A percentile compares a stretch with the other conserved stretches of the same genome.
Evolutionary conservation across 2,113 vertebrate genomes (phyloP).

Genomic region (Tragelaphus strepsiceros): DNA sequence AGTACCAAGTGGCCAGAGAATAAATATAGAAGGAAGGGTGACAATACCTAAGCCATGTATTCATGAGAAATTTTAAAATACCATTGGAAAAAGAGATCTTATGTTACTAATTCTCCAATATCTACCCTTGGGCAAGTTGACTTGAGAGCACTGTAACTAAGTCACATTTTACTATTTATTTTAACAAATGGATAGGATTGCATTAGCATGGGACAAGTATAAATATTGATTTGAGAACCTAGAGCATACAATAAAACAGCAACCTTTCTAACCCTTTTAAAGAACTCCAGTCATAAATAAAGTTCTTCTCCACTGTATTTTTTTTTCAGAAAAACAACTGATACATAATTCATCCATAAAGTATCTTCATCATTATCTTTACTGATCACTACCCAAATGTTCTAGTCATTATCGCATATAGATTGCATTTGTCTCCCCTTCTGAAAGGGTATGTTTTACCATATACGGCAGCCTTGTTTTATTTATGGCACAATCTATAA

Average conservation of each 20-base stretch:
- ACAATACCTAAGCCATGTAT: constrained; percentile 33
- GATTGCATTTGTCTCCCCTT: constrained; percentile 59
- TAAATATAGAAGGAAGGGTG: constrained; percentile 51
- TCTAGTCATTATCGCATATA: constrained; percentile 30
- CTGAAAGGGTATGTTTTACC: constrained; percentile 49
- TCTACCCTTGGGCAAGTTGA: constrained; percentile 57
- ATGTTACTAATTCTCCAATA: constrained; percentile 55
- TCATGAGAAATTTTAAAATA: constrained; percentile 55
- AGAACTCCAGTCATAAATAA: constrained; percentile 84
- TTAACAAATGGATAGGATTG: constrained; percentile 81
- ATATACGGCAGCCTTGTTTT: constrained; percentile 63
- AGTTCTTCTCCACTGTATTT: constrained; percentile 73
- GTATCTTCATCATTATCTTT: constrained; percentile 72
- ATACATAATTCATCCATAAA: constrained; percentile 83
- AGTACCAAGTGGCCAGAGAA: constrained; percentile 41
- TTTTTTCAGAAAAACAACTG: constrained; percentile 82
- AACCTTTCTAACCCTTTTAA: constrained; percentile 87
- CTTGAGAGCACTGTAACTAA: constrained; percentile 71
- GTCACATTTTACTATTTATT: constrained; percentile 86
- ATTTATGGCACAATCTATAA: constrained; percentile 78
- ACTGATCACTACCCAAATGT: constrained; percentile 63
- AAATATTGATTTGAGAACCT: constrained; percentile 89
- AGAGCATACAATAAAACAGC: constrained; percentile 79
- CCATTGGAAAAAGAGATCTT: background rate
- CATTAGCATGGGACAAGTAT: constrained; percentile 85